Conservation (phyloP, 2,113 vertebrate species). For the Pleuronectes platessa region DNA sequence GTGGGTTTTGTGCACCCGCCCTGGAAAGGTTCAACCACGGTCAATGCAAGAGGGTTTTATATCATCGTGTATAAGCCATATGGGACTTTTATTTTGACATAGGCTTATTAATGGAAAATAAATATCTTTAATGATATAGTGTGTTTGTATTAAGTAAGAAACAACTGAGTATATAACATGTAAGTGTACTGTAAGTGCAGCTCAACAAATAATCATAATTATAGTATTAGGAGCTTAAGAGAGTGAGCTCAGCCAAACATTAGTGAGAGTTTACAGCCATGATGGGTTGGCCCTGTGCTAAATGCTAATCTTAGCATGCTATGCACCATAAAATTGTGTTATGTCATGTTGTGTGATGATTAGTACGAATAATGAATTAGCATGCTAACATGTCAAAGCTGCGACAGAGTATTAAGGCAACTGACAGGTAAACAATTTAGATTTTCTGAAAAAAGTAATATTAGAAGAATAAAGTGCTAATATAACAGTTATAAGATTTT, state of each 20-base stretch:
- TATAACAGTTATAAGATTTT: no score
- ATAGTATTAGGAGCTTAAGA: background rate
- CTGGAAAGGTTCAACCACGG: constrained; percentile 9
- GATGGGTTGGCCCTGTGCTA: background rate
- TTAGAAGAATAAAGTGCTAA: no score
- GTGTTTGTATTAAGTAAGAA: background rate
- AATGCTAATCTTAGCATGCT: background rate
- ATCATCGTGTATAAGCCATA: constrained; percentile 7
- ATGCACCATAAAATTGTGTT: background rate
- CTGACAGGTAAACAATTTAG: no score
- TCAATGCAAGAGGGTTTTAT: background rate
- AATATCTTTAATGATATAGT: background rate
- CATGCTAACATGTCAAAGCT: no score
- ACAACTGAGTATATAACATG: background rate
- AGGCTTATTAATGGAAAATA: background rate
- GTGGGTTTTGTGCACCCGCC: background rate
- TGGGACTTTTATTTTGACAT: background rate
- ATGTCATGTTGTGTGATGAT: no score
- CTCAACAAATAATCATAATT: background rate
- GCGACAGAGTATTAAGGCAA: no score
- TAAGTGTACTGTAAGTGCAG: background rate
- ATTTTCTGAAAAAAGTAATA: no score
- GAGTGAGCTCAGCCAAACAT: background rate
- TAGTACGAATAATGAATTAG: background rate
- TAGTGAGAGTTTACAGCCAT: background rate